A percentile compares a stretch with the other conserved stretches of the same genome.
These are phyloP conservation scores for Vultur gryphus DNA, from an alignment of 2,797 vertebrate species.

Conservation along the genomic window DNA sequence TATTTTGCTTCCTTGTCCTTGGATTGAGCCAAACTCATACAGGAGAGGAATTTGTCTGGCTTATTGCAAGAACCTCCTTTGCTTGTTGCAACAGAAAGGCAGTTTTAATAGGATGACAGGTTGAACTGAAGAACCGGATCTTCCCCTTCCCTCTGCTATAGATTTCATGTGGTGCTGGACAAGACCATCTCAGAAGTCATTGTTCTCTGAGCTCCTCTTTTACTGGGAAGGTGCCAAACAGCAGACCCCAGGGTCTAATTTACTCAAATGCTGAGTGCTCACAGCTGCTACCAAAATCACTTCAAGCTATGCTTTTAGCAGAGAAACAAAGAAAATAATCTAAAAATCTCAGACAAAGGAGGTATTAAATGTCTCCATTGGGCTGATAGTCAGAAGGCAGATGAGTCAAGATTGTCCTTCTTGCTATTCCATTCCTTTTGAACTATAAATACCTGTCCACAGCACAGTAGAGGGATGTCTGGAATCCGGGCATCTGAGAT, in stretches of 20 bases:
- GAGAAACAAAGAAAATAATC: not conserved
- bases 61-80: not conserved
- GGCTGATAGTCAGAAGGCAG: not conserved
- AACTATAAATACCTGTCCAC: not conserved
- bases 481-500: fast-evolving
- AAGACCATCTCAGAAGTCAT: not conserved
- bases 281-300: not conserved
- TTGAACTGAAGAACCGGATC: not conserved
- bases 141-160: not conserved
- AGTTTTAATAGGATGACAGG: not conserved
- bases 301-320: not conserved
- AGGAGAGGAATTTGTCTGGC: not conserved
- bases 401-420: not conserved
- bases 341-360: not conserved
- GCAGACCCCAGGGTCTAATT: not conserved
- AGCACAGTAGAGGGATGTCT: not conserved
- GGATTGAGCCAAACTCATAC: not conserved
- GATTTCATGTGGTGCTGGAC: not conserved
- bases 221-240: not conserved
- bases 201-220: not conserved
- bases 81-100: not conserved
- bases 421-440: not conserved
- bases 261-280: not conserved
- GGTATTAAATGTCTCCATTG: not conserved
- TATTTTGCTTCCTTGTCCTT: not conserved